Base-by-base conservation (phyloP, 2,888 invertebrate genomes). In the Drosophila pseudotakahashii region DNA sequence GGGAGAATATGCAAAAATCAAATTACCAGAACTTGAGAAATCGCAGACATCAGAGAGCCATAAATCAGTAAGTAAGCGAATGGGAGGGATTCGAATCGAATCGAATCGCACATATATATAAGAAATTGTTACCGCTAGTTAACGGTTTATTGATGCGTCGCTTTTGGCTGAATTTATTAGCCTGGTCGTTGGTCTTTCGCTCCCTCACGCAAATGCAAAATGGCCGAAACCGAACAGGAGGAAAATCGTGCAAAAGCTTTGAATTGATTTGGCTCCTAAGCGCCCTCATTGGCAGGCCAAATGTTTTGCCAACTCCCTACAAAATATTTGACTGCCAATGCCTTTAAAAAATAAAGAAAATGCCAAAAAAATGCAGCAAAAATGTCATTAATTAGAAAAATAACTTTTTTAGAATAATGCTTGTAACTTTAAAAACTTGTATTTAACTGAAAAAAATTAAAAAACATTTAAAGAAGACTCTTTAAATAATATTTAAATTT, bases 91-190 rank as follows among this genome's bases (percentile, higher is more conserved):
- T 50, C 30, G 30, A 71, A 36, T 50, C 30, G 30, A 71, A 36
- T 50, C 48, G 75, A 69, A 59, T 51, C 79, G 70, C 68, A 73
- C 63, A 77, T 81, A 77, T 67, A 83, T 66, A 84, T 86, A 77
- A 71, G 84, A 77, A 83, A 81, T 73, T 76, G 82, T 81, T 81
- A 89, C 85, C 84, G 85, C 84, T 89, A 82, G 87, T 89, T 84
- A 84, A 84, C 85, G 89, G 85, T 77, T 84, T 84, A 89, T 84
- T 89, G 85, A 89, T 89, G 84, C 85, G 77, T 84, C 73, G 72
- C 89, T 70, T 83, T 88, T 66, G 73, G 70, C 77, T 74, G 72
- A 75, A 84, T 84, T 84, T 84, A 84, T 84, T 84, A 77, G 89
- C 73, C 74, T 74, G 81, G 73, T 77, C 83, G 71, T 62, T 79